phyloP scores from a whole-genome alignment of 2,797 vertebrate genomes.

The Paramormyrops hopkinsi region DNA sequence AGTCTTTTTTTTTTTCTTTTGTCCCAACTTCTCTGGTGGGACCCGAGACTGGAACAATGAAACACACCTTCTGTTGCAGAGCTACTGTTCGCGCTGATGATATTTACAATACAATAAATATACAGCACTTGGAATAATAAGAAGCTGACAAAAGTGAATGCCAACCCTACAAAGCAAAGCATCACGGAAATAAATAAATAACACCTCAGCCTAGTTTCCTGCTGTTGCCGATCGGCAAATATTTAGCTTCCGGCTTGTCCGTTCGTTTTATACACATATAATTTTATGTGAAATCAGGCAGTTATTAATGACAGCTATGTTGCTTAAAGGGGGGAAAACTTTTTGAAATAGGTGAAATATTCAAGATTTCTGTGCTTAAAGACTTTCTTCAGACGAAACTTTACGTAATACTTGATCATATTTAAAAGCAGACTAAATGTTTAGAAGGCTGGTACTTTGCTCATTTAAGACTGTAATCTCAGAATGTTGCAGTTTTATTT shows the following conservation, averaged over 20 bases:
- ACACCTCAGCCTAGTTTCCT: conserved; percentile 5
- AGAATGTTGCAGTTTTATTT: not conserved
- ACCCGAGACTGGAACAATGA: not conserved
- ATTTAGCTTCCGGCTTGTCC: not conserved
- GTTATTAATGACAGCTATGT: not conserved
- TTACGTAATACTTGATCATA: not conserved
- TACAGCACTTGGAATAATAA: not conserved
- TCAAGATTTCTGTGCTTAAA: not conserved
- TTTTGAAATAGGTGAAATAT: not conserved
- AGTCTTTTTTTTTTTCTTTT: not conserved
- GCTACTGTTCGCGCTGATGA: not conserved
- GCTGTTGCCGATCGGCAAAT: not conserved
- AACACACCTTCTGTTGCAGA: not conserved
- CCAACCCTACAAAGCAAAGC: not conserved
- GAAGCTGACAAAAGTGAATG: conserved; percentile 8
- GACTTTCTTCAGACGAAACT: not conserved
- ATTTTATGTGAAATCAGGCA: not conserved
- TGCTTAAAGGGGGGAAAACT: not conserved
- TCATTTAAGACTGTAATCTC: not conserved
- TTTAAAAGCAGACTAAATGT: not conserved
- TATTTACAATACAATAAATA: conserved; percentile 9
- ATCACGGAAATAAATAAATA: conserved; percentile 3
- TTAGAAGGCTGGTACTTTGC: not conserved
- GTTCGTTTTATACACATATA: not conserved
- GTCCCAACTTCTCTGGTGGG: not conserved